Evolutionary conservation across 2,888 invertebrate genomes (phyloP).

Genomic region (Embidobia sp.): DNA sequence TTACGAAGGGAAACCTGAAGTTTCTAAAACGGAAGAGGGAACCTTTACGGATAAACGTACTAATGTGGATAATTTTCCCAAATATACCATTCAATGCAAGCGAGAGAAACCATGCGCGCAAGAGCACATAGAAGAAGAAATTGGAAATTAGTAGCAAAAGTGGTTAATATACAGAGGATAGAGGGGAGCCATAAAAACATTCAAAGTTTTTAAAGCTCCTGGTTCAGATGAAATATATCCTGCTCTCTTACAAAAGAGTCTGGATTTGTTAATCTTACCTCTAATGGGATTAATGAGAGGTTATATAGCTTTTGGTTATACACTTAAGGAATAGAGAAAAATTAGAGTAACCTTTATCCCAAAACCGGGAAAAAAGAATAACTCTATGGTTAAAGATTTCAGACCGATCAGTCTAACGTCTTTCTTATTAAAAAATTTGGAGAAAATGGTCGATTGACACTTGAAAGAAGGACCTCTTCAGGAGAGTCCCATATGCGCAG

Average conservation of each 20-base stretch:
- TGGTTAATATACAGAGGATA: no score
- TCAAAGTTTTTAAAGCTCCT: no score
- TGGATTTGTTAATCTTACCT: neutral
- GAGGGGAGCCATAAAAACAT: no score
- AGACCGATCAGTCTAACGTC: constrained; percentile 9
- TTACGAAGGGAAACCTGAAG: constrained; percentile 3
- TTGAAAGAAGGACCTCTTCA: neutral
- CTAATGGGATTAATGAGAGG: neutral
- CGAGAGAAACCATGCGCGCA: no score
- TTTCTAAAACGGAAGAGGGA: constrained; percentile 13
- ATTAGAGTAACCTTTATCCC: constrained; percentile 12
- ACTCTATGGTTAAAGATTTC: constrained; percentile 8
- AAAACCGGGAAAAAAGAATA: constrained; percentile 10
- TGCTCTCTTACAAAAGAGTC: neutral
- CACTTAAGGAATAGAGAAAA: neutral
- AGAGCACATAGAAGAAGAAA: no score
- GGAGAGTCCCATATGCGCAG: neutral
- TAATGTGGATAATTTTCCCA: constrained; percentile 2
- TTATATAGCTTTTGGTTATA: neutral
- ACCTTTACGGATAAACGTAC: neutral
- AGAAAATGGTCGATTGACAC: constrained; percentile 2
- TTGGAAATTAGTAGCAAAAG: no score
- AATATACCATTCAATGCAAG: no score
- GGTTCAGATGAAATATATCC: no score
- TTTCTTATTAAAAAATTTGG: constrained; percentile 7